Percentiles rank a stretch among this genome's conserved stretches.
Evolutionary conservation across 2,888 invertebrate genomes (phyloP).

Genomic region (Drosophila atripex): DNA sequence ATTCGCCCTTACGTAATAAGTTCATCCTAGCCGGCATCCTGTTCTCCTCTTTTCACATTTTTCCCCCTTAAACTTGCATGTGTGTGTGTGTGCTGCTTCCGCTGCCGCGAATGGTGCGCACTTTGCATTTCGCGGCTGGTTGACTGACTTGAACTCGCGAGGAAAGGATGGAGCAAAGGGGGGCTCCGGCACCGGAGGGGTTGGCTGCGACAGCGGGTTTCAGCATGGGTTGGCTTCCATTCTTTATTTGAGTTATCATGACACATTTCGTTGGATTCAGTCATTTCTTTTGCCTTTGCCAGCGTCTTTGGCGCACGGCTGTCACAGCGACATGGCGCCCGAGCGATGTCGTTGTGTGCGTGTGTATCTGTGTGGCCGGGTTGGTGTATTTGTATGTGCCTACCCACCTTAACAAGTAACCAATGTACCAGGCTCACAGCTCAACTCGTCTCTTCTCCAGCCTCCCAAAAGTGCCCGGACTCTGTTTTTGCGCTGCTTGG

Average conservation of each 20-base stretch:
- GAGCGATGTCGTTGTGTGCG: slow-evolving; percentile 35
- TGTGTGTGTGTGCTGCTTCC: slow-evolving; percentile 63
- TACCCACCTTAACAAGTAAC: slow-evolving; percentile 59
- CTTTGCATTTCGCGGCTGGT: slow-evolving; percentile 79
- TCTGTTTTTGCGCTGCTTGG: slow-evolving; percentile 73
- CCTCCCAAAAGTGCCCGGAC: slow-evolving; percentile 45
- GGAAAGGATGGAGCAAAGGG: slow-evolving; percentile 7
- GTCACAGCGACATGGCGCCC: slow-evolving; percentile 75
- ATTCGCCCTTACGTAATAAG: slow-evolving; percentile 80
- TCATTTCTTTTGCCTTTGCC: slow-evolving; percentile 70
- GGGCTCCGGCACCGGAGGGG: background rate
- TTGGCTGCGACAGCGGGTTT: slow-evolving; percentile 43
- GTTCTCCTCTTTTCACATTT: slow-evolving; percentile 14
- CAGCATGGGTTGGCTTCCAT: slow-evolving; percentile 57
- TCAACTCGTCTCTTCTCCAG: slow-evolving; percentile 18
- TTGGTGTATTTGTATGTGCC: slow-evolving; percentile 13
- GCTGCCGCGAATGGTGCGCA: slow-evolving; percentile 58
- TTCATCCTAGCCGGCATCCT: slow-evolving; percentile 48
- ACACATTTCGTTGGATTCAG: slow-evolving; percentile 80
- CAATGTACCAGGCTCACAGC: slow-evolving; percentile 18
- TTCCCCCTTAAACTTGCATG: slow-evolving; percentile 35
- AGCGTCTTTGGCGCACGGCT: slow-evolving; percentile 72
- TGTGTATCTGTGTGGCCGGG: slow-evolving; percentile 6
- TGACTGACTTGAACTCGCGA: slow-evolving; percentile 60
- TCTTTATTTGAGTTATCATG: slow-evolving; percentile 80